These are phyloP conservation scores for Ophiodon elongatus DNA, from an alignment of 2,113 vertebrate species.

Conservation along the genomic window DNA sequence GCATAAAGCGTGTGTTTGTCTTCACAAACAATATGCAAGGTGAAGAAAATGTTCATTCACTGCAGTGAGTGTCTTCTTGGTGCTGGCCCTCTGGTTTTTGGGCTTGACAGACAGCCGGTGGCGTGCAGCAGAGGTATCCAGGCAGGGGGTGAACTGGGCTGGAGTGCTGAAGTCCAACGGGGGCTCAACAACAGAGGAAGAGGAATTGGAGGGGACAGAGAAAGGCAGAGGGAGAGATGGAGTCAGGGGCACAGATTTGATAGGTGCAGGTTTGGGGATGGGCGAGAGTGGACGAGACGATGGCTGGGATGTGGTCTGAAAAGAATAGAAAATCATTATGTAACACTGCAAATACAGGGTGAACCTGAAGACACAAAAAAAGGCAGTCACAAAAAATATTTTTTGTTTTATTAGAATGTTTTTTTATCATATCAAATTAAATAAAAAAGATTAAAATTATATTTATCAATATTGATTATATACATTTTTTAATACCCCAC, in stretches of 20 bases:
- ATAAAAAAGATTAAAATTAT: no score
- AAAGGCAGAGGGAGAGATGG: constrained; percentile 66
- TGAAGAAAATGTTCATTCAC: constrained; percentile 78
- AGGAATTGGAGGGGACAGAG: constrained; percentile 53
- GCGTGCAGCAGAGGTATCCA: constrained; percentile 95
- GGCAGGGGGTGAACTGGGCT: constrained; percentile 84
- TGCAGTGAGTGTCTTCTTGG: constrained; percentile 83
- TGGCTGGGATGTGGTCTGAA: constrained; percentile 79
- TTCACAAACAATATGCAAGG: background rate
- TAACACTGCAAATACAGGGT: background rate
- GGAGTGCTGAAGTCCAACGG: constrained; percentile 87
- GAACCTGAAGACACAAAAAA: background rate
- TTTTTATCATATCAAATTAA: no score
- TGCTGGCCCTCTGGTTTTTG: constrained; percentile 90
- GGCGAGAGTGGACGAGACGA: constrained; percentile 76
- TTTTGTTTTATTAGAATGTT: background rate
- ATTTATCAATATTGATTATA: background rate
- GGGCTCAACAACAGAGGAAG: constrained; percentile 61
- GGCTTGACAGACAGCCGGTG: constrained; percentile 95
- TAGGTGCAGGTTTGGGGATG: constrained; percentile 64
- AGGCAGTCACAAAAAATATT: background rate
- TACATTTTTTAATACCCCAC: background rate
- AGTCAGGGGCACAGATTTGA: constrained; percentile 49
- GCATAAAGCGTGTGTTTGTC: background rate
- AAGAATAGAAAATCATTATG: constrained; percentile 13